These are phyloP conservation scores for Leptocoma aspasia DNA, from an alignment of 2,113 vertebrate genomes.

Conservation along the genomic window DNA sequence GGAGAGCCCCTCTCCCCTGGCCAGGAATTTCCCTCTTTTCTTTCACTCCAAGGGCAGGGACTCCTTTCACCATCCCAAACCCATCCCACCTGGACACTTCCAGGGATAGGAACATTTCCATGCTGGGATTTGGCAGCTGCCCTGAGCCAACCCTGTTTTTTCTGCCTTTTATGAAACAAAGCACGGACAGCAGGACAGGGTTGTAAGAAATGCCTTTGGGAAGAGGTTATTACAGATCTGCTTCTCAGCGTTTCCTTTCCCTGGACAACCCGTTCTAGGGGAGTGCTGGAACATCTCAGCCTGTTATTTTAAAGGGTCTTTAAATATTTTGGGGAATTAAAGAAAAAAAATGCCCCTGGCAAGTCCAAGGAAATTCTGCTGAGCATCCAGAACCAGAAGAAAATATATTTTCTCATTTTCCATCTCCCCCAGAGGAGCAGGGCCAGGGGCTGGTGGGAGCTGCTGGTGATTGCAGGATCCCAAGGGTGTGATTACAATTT, in stretches of 20 bases:
- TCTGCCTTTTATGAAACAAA: neutral
- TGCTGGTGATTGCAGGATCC: constrained; percentile 13
- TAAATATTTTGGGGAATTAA: neutral
- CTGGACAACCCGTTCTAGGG: neutral
- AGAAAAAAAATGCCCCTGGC: neutral
- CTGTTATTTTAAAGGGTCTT: neutral
- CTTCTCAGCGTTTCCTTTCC: neutral
- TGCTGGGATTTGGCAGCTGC: neutral
- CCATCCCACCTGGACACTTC: neutral
- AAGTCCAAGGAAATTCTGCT: neutral
- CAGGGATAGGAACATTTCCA: neutral
- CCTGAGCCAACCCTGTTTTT: neutral
- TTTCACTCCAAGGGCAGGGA: neutral
- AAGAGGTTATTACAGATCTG: neutral
- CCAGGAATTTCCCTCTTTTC: neutral
- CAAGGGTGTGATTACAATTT: constrained; percentile 16
- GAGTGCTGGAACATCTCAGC: neutral
- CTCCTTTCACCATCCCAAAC: neutral
- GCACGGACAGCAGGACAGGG: neutral
- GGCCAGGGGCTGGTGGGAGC: neutral
- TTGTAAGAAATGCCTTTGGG: neutral
- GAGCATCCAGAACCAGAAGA: neutral
- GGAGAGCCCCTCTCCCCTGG: neutral
- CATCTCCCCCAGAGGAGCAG: neutral
- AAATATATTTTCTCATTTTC: neutral